Percentiles rank a stretch among this genome's conserved stretches.
Conservation (phyloP, 2,113 vertebrate species). For the Potamarius usumacintae region DNA sequence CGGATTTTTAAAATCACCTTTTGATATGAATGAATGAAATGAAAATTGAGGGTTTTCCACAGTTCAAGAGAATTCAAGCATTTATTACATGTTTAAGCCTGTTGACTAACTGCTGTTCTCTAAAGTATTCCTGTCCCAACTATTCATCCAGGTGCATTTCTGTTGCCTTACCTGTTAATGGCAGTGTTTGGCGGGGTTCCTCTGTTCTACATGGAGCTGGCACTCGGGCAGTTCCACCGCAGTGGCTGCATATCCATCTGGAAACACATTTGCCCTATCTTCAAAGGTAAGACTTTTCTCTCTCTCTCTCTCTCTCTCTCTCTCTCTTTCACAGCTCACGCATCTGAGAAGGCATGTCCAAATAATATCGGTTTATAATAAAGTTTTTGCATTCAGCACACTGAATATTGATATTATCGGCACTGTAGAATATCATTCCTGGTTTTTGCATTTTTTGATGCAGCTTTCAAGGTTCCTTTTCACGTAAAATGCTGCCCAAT, state of each 20-base stretch:
- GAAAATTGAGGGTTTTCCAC: background rate
- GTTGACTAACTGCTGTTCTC: background rate
- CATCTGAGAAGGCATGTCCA: background rate
- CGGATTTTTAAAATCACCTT: background rate
- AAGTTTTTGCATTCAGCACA: background rate
- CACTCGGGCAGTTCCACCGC: constrained; percentile 93
- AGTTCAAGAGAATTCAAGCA: background rate
- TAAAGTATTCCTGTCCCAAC: background rate
- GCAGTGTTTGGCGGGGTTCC: constrained; percentile 96
- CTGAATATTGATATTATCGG: background rate
- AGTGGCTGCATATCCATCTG: constrained; percentile 98
- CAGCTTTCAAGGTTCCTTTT: background rate
- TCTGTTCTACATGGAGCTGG: constrained; percentile 98
- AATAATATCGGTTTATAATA: background rate
- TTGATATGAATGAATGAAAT: constrained; percentile 1
- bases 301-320: background rate
- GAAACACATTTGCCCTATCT: constrained; percentile 97
- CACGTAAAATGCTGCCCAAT: background rate
- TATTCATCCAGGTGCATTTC: constrained; percentile 84
- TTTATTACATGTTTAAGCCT: constrained; percentile 1
- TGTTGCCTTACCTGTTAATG: constrained; percentile 95
- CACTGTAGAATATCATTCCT: background rate
- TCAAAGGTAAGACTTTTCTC: constrained; percentile 84
- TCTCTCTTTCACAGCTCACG: background rate
- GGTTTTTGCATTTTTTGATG: background rate